phyloP scores from a whole-genome alignment of 2,797 vertebrate genomes.

The Bradypodion pumilum region DNA sequence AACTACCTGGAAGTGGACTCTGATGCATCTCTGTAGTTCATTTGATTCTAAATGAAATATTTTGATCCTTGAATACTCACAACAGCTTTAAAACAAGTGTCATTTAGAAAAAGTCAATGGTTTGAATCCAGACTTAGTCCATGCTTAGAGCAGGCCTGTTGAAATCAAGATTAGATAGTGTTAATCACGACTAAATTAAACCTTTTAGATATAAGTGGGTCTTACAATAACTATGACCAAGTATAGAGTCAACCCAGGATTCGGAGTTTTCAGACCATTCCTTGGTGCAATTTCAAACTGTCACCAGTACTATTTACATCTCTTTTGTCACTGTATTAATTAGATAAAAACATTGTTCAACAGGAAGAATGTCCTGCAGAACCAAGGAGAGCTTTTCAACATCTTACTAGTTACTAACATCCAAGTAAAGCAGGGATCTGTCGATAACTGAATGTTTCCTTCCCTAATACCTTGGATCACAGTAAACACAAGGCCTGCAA shows the following conservation, averaged over 20 bases:
- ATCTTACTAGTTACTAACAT: background rate
- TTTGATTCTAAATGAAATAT: background rate
- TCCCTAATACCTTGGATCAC: slow-evolving; percentile 11
- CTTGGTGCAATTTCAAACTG: background rate
- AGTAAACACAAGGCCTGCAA: slow-evolving; percentile 23
- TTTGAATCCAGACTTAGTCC: background rate
- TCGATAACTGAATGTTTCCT: slow-evolving; percentile 11
- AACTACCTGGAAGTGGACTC: background rate
- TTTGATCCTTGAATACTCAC: background rate
- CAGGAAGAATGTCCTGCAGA: background rate
- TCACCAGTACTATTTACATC: background rate
- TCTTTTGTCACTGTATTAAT: background rate
- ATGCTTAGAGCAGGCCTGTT: background rate
- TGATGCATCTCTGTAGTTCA: background rate
- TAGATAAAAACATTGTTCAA: background rate
- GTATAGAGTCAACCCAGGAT: background rate
- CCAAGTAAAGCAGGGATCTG: slow-evolving; percentile 26
- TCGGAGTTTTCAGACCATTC: background rate
- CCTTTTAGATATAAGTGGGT: background rate
- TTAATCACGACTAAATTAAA: background rate
- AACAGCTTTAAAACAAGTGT: background rate
- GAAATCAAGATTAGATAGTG: background rate
- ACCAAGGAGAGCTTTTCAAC: background rate
- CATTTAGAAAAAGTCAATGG: background rate
- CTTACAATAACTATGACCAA: background rate